These are phyloP conservation scores for Drosophila infuscata DNA, from an alignment of 2,888 invertebrate species.

Conservation along the genomic window DNA sequence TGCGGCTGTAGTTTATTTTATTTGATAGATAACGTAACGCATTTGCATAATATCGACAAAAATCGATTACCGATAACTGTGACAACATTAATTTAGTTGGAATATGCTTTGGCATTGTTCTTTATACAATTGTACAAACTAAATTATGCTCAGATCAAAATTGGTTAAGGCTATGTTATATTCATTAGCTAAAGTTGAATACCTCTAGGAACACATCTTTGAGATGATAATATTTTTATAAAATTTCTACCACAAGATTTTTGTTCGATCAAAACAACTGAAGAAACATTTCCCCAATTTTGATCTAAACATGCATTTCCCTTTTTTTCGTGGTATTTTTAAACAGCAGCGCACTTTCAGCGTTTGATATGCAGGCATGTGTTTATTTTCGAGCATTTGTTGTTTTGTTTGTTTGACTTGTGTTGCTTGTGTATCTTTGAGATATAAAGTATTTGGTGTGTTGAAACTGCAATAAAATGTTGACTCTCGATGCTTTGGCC, in stretches of 20 bases:
- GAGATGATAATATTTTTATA: too few relatives aligned
- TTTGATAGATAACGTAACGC: background rate
- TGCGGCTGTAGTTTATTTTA: background rate
- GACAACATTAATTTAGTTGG: background rate
- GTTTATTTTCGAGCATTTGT: conserved; percentile 52
- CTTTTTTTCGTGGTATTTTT: conserved; percentile 46
- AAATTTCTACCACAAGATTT: background rate
- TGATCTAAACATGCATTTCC: conserved; percentile 5
- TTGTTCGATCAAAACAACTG: conserved; percentile 12
- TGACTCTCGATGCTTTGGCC: conserved; percentile 59
- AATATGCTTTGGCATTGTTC: background rate
- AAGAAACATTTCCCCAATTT: conserved; percentile 45
- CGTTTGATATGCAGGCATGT: conserved; percentile 10
- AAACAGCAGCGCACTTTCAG: conserved; percentile 36
- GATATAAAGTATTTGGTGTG: conserved; percentile 41
- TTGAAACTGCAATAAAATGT: conserved; percentile 52
- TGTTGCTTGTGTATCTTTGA: conserved; percentile 55
- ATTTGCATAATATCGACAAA: background rate
- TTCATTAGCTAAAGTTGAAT: background rate
- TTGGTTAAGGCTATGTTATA: background rate
- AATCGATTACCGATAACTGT: background rate
- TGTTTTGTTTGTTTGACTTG: conserved; percentile 38
- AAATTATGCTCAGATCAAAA: background rate
- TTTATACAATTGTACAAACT: background rate
- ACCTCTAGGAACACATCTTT: too few relatives aligned